Percentiles rank a stretch among this genome's conserved stretches.
Evolutionary conservation across 2,113 vertebrate species (phyloP).

Genomic region (Psophia crepitans): DNA sequence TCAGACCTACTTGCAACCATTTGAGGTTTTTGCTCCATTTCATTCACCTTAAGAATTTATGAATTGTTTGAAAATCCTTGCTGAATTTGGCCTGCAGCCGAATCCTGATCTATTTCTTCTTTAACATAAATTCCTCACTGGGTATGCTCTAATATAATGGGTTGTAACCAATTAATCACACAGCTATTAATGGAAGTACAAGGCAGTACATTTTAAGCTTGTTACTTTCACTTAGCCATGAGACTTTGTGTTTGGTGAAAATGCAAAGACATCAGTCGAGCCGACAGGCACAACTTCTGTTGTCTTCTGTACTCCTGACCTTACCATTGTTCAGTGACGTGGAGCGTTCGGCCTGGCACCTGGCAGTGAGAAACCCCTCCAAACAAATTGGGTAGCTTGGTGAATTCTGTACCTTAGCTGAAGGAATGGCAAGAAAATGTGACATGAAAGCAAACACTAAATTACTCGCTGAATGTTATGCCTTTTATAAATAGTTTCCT

Average conservation of each 20-base stretch:
- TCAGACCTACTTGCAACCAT: neutral
- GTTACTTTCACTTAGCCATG: neutral
- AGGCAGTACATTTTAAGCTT: neutral
- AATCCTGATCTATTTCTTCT: neutral
- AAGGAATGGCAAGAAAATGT: neutral
- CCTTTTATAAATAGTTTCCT: constrained; percentile 44
- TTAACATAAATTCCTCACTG: neutral
- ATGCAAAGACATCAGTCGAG: neutral
- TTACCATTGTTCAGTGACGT: neutral
- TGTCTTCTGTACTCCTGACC: neutral
- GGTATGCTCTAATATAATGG: neutral
- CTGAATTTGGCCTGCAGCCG: neutral
- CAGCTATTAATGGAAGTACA: neutral
- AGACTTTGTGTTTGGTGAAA: neutral
- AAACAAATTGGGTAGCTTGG: neutral
- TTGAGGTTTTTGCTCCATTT: neutral
- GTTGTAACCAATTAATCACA: constrained; percentile 25
- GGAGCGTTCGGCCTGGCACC: neutral
- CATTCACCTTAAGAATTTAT: neutral
- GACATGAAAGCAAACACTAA: constrained; percentile 12
- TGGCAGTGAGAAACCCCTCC: neutral
- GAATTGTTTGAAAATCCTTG: neutral
- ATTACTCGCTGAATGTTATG: constrained; percentile 32
- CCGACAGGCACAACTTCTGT: neutral
- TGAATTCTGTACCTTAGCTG: constrained; percentile 1